Percentiles rank a stretch among this genome's conserved stretches.
Conservation (phyloP, 2,888 invertebrate genomes). For the Drosophila borealis region DNA sequence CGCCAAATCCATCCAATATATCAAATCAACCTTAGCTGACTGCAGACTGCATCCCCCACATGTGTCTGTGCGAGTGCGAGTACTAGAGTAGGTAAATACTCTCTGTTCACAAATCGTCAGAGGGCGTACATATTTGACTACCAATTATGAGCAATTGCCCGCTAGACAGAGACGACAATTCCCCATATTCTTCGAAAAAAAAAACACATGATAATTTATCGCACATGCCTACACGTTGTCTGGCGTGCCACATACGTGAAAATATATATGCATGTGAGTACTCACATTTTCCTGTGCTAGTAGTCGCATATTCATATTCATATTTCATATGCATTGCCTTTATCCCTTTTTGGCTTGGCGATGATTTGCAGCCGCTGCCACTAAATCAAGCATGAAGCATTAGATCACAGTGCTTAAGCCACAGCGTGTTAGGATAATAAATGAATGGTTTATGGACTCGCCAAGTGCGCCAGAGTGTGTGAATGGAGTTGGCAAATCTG, state of each 20-base stretch:
- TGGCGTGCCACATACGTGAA: conserved; percentile 40
- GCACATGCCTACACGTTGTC: conserved; percentile 82
- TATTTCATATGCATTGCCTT: conserved; percentile 47
- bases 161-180: conserved; percentile 46
- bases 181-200: conserved; percentile 29
- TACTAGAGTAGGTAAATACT: conserved; percentile 30
- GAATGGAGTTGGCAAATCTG: conserved; percentile 31
- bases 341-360: conserved; percentile 64
- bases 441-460: conserved; percentile 78
- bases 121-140: conserved; percentile 62
- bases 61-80: conserved; percentile 2
- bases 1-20: conserved; percentile 76
- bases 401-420: conserved; percentile 71
- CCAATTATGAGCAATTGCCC: conserved; percentile 79
- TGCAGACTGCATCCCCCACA: conserved; percentile 15
- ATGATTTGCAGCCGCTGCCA: conserved; percentile 84
- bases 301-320: conserved; percentile 61
- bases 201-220: conserved; percentile 77
- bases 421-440: conserved; percentile 73
- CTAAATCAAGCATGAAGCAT: conserved; percentile 81
- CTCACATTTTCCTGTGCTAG: conserved; percentile 3
- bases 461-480: conserved; percentile 46
- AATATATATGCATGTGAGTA: conserved; percentile 9
- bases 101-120: conserved; percentile 38
- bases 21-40: conserved; percentile 59